Evolutionary conservation across 1,140 invertebrate species (phyloP).

Genomic region (Lepidurus apus): DNA sequence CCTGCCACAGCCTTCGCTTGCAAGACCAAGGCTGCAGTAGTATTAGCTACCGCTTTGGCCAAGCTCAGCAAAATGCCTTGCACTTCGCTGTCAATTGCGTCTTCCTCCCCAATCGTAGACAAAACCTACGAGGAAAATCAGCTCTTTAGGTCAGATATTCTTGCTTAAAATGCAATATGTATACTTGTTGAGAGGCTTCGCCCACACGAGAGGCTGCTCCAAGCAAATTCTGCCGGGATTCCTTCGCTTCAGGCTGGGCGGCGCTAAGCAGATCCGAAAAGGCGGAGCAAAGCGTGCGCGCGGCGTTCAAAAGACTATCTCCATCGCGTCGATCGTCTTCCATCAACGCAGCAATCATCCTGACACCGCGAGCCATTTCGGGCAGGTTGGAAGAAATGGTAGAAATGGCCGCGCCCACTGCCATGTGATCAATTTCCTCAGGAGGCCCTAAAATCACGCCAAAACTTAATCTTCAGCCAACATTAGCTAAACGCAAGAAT

Average conservation of each 20-base stretch:
- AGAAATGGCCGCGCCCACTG: constrained; percentile 91
- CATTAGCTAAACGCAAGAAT: not conserved
- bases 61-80: constrained; percentile 80
- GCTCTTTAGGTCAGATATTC: too few relatives aligned
- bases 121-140: constrained; percentile 45
- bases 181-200: constrained; percentile 88
- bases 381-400: constrained; percentile 94
- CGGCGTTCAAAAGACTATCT: constrained; percentile 82
- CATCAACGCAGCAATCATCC: constrained; percentile 91
- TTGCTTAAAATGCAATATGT: too few relatives aligned
- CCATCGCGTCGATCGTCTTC: constrained; percentile 71
- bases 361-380: constrained; percentile 90
- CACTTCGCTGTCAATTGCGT: constrained; percentile 64
- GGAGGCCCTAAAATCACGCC: constrained; percentile 49
- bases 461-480: not conserved
- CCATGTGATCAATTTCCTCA: constrained; percentile 86
- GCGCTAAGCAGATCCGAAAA: constrained; percentile 92
- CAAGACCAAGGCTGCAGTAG: constrained; percentile 87
- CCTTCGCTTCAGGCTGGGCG: constrained; percentile 86
- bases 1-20: constrained; percentile 91
- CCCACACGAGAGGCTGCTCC: constrained; percentile 92
- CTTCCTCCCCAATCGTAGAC: constrained; percentile 89
- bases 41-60: constrained; percentile 94
- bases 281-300: constrained; percentile 81
- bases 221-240: constrained; percentile 85